Evolutionary conservation across 2,888 invertebrate species (phyloP).

Genomic region (Itoplectis maculator): DNA sequence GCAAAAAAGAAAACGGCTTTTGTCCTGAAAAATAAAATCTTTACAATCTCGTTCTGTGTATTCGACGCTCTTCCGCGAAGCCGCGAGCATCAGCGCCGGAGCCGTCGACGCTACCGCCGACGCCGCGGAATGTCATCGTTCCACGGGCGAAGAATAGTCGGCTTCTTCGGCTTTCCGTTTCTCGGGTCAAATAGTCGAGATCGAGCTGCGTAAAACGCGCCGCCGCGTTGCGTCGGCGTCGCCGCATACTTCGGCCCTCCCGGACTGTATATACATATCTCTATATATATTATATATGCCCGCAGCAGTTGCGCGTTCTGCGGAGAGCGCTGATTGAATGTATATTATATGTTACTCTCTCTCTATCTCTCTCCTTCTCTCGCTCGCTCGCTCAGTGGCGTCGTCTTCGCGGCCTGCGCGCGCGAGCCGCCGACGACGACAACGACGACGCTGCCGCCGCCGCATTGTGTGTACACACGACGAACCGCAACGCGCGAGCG

Average conservation of each 20-base stretch:
- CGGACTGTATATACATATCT: constrained; percentile 41
- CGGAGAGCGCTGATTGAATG: constrained; percentile 24
- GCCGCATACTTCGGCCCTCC: constrained; percentile 60
- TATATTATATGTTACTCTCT: constrained; percentile 27
- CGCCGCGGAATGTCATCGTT: not conserved
- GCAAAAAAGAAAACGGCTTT: too few relatives aligned
- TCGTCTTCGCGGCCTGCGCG: not conserved
- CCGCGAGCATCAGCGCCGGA: not conserved
- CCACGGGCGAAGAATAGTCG: not conserved
- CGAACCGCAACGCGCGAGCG: constrained; percentile 1
- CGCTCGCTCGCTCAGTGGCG: too few relatives aligned
- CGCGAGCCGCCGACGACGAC: constrained; percentile 38
- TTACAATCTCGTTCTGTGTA: not conserved
- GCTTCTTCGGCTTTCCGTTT: constrained; percentile 24
- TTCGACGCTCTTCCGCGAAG: too few relatives aligned
- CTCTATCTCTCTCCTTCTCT: constrained; percentile 21
- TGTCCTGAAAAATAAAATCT: not conserved
- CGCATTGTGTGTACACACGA: constrained; percentile 48
- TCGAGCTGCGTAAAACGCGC: constrained; percentile 56
- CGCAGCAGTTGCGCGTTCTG: constrained; percentile 17
- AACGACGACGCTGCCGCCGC: too few relatives aligned
- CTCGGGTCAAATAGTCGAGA: constrained; percentile 61
- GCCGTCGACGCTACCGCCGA: not conserved
- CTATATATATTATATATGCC: constrained; percentile 46
- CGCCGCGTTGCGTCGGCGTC: constrained; percentile 56